Evolutionary conservation across 1,140 invertebrate genomes (phyloP), one percentile per base, ranked within the genome.

Genomic region (Vanessa tameamea): DNA sequence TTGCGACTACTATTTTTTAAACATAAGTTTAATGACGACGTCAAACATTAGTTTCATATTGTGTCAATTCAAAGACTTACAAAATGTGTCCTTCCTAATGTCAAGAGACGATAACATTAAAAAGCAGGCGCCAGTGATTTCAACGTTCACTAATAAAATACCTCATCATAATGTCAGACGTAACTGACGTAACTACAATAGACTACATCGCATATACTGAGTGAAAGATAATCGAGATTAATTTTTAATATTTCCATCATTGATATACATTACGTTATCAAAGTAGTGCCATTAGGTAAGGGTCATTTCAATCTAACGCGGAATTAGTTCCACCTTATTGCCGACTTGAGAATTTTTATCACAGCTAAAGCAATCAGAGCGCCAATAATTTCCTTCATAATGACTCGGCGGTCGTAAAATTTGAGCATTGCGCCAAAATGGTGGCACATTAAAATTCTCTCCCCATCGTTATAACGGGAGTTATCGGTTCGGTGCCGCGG

Each of bases 311-410:
- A 86, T 88, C 87, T 78, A 87, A 82, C 75, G 78, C 81, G 72
- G 87, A 90, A 90, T 92, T 91, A 91, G 89, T 92, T 92, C 87
- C 88, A 90, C 88, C 91, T 91, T 92, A 91, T 92, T 88, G 91
- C 89, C 86, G 86, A 86, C 88, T 90, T 88, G 87, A 91, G 88
- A 91, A 92, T 91, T 92, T 92, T 92, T 92, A 92, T 92, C 89
- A 92, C 91, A 83, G 88, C 84, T 82, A 87, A 89, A 89, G 91
- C 89, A 92, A 91, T 92, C 91, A 92, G 89, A 89, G 88, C 85
- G 89, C 90, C 89, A 89, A 92, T 90, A 91, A 92, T 92, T 92
- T 91, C 90, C 88, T 86, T 92, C 90, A 92, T 92, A 91, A 92
- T 91, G 89, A 92, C 89, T 89, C 76, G 74, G 83, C 76, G 88